These are phyloP conservation scores for Ictidomys tridecemlineatus DNA, from an alignment of 2,113 vertebrate species.

Conservation along the genomic window DNA sequence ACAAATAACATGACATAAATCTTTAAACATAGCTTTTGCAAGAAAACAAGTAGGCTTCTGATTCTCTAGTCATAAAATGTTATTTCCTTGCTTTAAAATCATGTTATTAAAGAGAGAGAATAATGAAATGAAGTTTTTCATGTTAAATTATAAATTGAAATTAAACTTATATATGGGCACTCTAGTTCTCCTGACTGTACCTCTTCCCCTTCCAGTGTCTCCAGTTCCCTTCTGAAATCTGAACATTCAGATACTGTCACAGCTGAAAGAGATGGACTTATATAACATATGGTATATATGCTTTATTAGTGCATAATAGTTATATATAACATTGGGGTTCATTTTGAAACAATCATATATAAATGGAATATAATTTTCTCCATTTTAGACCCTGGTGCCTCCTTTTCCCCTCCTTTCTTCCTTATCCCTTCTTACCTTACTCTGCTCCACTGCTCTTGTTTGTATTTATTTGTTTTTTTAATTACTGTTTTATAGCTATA, in stretches of 20 bases:
- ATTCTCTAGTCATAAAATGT: not conserved
- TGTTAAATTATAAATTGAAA: constrained; percentile 1
- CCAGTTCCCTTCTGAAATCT: not conserved
- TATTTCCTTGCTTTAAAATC: not conserved
- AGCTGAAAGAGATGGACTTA: not conserved
- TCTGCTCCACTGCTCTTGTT: too few species aligned
- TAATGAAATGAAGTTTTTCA: not conserved
- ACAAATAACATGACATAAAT: constrained; percentile 9
- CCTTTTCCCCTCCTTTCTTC: too few species aligned
- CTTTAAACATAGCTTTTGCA: not conserved
- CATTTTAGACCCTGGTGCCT: too few species aligned
- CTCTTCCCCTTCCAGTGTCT: not conserved
- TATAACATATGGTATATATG: too few species aligned
- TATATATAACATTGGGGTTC: too few species aligned
- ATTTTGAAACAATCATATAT: too few species aligned
- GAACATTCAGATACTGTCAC: not conserved
- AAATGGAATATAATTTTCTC: too few species aligned
- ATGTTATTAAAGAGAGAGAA: not conserved
- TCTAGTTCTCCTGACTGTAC: not conserved
- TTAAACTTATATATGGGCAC: not conserved
- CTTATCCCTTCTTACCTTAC: too few species aligned
- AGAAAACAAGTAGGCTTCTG: not conserved
- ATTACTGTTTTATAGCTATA: too few species aligned
- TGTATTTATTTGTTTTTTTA: too few species aligned
- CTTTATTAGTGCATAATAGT: too few species aligned